These are phyloP conservation scores for Pyxicephalus adspersus DNA, from an alignment of 2,113 vertebrate species.

Conservation along the genomic window DNA sequence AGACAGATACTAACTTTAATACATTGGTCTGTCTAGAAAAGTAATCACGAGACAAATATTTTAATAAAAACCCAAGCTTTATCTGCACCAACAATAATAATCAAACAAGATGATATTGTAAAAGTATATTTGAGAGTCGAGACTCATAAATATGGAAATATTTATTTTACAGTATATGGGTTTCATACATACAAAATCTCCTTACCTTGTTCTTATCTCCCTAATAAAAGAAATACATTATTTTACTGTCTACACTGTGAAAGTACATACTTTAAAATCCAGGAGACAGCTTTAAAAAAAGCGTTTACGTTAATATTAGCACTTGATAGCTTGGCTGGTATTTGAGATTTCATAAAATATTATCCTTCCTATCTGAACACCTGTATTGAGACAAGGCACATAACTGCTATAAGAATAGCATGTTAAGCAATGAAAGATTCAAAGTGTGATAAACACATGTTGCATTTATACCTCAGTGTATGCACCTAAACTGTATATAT, in stretches of 20 bases:
- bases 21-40: neutral
- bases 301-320: neutral
- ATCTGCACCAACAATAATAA: neutral
- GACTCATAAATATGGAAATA: conserved; percentile 17
- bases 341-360: neutral
- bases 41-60: neutral
- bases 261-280: conserved; percentile 14
- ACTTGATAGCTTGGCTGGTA: neutral
- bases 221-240: conserved; percentile 17
- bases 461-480: too few species aligned
- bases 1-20: neutral
- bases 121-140: neutral
- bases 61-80: neutral
- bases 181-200: neutral
- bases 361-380: neutral
- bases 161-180: neutral
- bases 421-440: too few species aligned
- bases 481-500: too few species aligned
- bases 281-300: neutral
- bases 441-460: too few species aligned
- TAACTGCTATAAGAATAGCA: too few species aligned
- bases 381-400: neutral
- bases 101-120: neutral
- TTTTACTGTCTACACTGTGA: neutral
- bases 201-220: conserved; percentile 2